Conservation (phyloP, 1,140 invertebrate species). For the Drosophila prosaltans region DNA sequence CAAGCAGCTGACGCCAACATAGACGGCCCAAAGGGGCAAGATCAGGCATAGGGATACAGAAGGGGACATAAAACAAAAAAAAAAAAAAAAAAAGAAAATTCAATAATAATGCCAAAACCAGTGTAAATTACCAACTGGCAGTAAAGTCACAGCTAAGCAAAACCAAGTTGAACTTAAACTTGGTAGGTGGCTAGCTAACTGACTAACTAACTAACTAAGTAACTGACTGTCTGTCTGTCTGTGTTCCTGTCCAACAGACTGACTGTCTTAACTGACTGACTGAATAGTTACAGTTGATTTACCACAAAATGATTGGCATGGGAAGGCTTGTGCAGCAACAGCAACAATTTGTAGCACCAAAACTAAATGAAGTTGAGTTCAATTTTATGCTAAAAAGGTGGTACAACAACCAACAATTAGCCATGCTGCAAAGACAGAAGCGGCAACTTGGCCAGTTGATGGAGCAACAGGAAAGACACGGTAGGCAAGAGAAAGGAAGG, state of each 20-base stretch:
- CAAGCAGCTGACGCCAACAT: slow-evolving; percentile 66
- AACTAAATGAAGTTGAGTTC: slow-evolving; percentile 61
- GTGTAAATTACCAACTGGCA: slow-evolving; percentile 61
- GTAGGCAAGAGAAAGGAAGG: too few species aligned
- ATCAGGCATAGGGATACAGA: neutral
- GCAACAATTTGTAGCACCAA: slow-evolving; percentile 39
- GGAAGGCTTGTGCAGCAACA: slow-evolving; percentile 60
- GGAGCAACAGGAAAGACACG: too few species aligned
- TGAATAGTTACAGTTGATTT: slow-evolving; percentile 25
- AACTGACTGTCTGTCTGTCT: slow-evolving; percentile 2
- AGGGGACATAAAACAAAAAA: too few species aligned
- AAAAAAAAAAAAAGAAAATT: slow-evolving; percentile 34
- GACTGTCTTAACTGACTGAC: slow-evolving; percentile 6
- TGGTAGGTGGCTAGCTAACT: slow-evolving; percentile 39
- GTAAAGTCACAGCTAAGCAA: slow-evolving; percentile 2
- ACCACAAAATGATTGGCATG: slow-evolving; percentile 75
- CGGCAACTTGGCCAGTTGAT: neutral
- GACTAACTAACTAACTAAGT: slow-evolving; percentile 2
- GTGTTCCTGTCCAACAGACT: slow-evolving; percentile 22
- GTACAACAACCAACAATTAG: slow-evolving; percentile 2
- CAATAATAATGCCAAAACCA: slow-evolving; percentile 71
- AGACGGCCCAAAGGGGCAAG: slow-evolving; percentile 1
- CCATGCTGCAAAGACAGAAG: neutral
- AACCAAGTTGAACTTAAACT: slow-evolving; percentile 2
- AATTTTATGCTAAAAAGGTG: slow-evolving; percentile 75